Base-by-base conservation (phyloP, 92 coral and sea anemone genomes). In the Umimayanthus kanabou region DNA sequence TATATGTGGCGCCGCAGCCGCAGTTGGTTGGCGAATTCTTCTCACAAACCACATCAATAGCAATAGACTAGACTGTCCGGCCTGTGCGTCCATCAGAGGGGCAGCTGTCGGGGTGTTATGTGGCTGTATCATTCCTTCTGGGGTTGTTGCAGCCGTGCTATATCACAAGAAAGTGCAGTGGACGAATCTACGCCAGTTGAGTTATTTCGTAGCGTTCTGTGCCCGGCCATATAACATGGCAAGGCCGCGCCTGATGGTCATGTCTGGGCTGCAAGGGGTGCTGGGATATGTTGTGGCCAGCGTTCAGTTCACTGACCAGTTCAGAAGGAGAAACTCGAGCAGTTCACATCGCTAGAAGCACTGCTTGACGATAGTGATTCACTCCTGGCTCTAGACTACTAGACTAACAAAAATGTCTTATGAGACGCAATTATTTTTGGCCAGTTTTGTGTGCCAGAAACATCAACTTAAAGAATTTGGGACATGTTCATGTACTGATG, bases 11-110 rank as follows among this genome's bases (percentile, higher is more conserved):
- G 70, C 92, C n/a, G 45, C 89, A 39, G 91, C 98, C 2, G 67
- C 85, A 50, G 47, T 82, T 13, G 87, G 91, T 10, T 94, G 98
- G 98, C 90, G 88, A 61, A 10, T 86, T 39, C 85, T 95, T 4
- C 53, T 93, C 49, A 88, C 94, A 23, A 82, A 79, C 70, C 93
- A 91, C 61, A 85, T 95, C 49, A 77, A 88, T 64, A 80, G 49
- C 16, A 80, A 85, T 13, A 85, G 89, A 40, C 89, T 95, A 4
- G 85, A 89, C 45, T 95, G 98, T 58, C 84, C 93, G n/a, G 90
- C 94, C 6, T 93, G 98, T 85, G 93, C 96, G 15, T 84, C 92
- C 25, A 80, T 91, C 37, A 88, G 96, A 57, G 98, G 98, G 28
- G 65, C 93, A 18, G 85, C 93, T 18, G 89, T 91, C 18, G 84